A percentile compares a stretch with the other conserved stretches of the same genome.
These are phyloP conservation scores for Mayetiola destructor DNA, from an alignment of 2,888 invertebrate species.

Conservation along the genomic window DNA sequence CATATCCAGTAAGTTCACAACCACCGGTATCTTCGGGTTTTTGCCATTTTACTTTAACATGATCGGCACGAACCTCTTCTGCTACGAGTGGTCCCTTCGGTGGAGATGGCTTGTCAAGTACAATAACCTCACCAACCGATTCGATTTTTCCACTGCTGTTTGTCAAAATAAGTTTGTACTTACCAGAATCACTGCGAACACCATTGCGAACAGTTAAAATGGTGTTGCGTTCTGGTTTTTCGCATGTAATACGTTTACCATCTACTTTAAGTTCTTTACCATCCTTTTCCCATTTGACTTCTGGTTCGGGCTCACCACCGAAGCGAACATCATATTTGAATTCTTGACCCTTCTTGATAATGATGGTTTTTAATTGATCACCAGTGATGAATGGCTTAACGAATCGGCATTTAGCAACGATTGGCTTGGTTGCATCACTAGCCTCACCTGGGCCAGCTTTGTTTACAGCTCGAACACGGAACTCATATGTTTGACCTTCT, in stretches of 20 bases:
- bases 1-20: slow-evolving; percentile 75
- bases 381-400: slow-evolving; percentile 95
- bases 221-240: slow-evolving; percentile 70
- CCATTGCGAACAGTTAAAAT: slow-evolving; percentile 78
- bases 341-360: slow-evolving; percentile 91
- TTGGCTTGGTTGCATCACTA: slow-evolving; percentile 80
- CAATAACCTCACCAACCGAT: slow-evolving; percentile 82
- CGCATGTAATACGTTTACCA: slow-evolving; percentile 54
- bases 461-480: slow-evolving; percentile 83
- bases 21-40: slow-evolving; percentile 81
- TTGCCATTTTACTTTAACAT: slow-evolving; percentile 83
- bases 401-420: slow-evolving; percentile 87
- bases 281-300: slow-evolving; percentile 77
- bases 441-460: slow-evolving; percentile 92
- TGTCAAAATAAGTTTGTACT: slow-evolving; percentile 74
- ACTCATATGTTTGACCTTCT: slow-evolving; percentile 86
- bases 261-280: slow-evolving; percentile 58
- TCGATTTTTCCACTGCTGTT: slow-evolving; percentile 94
- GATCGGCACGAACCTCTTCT: slow-evolving; percentile 77
- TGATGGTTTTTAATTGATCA: slow-evolving; percentile 66
- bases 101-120: slow-evolving; percentile 74
- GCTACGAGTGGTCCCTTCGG: slow-evolving; percentile 77
- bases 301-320: slow-evolving; percentile 93
- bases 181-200: slow-evolving; percentile 81
- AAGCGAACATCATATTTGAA: slow-evolving; percentile 73